Conservation (phyloP, 2,888 invertebrate genomes). For the Oscheius sp. region DNA sequence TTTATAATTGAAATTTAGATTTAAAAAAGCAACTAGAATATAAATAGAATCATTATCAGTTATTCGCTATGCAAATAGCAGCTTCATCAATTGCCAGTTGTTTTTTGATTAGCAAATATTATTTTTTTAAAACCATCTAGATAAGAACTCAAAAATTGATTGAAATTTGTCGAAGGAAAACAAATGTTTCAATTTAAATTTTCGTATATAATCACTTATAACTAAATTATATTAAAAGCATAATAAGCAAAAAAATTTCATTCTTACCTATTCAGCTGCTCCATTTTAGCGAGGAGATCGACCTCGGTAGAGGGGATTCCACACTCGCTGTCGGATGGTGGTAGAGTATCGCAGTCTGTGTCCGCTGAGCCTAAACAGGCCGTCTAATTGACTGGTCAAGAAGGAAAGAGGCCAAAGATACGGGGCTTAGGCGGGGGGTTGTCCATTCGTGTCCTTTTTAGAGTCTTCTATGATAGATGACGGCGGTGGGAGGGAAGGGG, state of each 20-base stretch:
- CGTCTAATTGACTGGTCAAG: not conserved
- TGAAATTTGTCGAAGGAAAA: too few species aligned
- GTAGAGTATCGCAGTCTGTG: slow-evolving; percentile 63
- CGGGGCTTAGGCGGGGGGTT: slow-evolving; percentile 9
- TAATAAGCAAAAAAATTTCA: not conserved
- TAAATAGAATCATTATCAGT: too few species aligned
- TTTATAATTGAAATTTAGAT: too few species aligned
- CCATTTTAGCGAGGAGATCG: slow-evolving; percentile 66
- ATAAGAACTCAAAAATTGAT: too few species aligned
- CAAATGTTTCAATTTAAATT: too few species aligned
- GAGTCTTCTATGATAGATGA: slow-evolving; percentile 23
- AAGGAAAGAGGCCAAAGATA: slow-evolving; percentile 3
- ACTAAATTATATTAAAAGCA: slow-evolving; percentile 6
- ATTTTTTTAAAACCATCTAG: too few species aligned
- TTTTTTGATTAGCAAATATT: too few species aligned
- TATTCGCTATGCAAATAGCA: too few species aligned
- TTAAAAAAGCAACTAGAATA: too few species aligned
- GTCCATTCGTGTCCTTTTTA: slow-evolving; percentile 21
- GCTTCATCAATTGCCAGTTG: too few species aligned
- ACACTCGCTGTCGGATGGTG: slow-evolving; percentile 46
- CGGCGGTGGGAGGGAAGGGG: slow-evolving; percentile 5
- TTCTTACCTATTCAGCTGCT: slow-evolving; percentile 65
- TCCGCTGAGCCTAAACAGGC: slow-evolving; percentile 50
- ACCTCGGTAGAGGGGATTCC: slow-evolving; percentile 46
- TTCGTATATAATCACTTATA: too few species aligned